Evolutionary conservation across 2,113 vertebrate species (phyloP).

Genomic region (Dipodomys ordii): DNA sequence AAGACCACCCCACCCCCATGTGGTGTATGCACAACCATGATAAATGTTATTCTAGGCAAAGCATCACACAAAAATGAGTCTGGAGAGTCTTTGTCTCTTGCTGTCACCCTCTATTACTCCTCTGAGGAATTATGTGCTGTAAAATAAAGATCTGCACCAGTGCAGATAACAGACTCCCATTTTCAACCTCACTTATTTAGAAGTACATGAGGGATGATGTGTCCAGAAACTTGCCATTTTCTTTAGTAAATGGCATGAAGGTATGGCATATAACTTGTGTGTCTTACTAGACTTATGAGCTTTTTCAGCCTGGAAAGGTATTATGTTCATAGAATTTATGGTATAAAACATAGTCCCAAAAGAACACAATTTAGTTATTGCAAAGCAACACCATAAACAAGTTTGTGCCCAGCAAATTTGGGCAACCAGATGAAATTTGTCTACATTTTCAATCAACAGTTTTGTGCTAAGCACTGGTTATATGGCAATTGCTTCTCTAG

Average conservation of each 20-base stretch:
- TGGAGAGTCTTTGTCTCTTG: conserved; percentile 90
- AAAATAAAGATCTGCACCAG: conserved; percentile 94
- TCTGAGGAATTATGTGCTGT: conserved; percentile 91
- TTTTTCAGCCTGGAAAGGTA: conserved; percentile 5
- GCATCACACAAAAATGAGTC: conserved; percentile 89
- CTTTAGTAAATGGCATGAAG: conserved; percentile 66
- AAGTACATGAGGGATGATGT: conserved; percentile 84
- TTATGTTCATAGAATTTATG: conserved; percentile 29
- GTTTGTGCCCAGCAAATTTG: not conserved
- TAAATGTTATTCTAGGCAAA: conserved; percentile 97
- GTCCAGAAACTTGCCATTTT: conserved; percentile 60
- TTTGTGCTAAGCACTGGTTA: not conserved
- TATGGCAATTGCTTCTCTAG: not conserved
- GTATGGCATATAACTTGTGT: conserved; percentile 42
- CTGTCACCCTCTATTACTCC: conserved; percentile 93
- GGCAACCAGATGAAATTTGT: not conserved
- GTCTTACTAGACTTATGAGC: not conserved
- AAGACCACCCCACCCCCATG: conserved; percentile 80
- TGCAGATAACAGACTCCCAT: conserved; percentile 92
- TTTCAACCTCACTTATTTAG: conserved; percentile 90
- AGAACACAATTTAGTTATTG: conserved; percentile 1
- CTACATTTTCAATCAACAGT: conserved; percentile 16
- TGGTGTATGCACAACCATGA: conserved; percentile 92
- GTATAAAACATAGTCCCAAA: not conserved
- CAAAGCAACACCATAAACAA: not conserved